These are phyloP conservation scores for Helicoverpa zea DNA, from an alignment of 1,140 invertebrate species.

Conservation along the genomic window DNA sequence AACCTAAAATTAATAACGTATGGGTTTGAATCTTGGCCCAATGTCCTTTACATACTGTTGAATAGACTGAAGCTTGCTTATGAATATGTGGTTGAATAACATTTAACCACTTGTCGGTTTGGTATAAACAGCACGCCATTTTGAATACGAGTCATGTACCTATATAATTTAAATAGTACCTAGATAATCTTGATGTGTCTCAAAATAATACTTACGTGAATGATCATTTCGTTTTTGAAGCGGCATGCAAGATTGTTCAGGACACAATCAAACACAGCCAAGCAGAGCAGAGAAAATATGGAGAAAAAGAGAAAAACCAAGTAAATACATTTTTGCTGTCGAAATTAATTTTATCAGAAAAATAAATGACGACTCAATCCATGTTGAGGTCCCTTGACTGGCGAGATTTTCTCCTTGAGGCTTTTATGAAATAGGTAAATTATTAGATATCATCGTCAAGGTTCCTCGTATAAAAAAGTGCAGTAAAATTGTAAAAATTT, in stretches of 20 bases:
- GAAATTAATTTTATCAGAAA: constrained; percentile 84
- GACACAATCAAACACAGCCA: constrained; percentile 92
- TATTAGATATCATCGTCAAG: constrained; percentile 69
- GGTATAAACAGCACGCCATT: constrained; percentile 26
- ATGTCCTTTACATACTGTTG: constrained; percentile 33
- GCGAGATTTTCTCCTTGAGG: constrained; percentile 50
- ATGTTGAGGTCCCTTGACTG: constrained; percentile 81
- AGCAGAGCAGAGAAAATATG: constrained; percentile 92
- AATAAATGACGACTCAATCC: constrained; percentile 83
- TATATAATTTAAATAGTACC: constrained; percentile 37
- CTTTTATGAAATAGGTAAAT: constrained; percentile 13
- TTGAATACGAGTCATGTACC: constrained; percentile 25
- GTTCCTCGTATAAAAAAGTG: constrained; percentile 81
- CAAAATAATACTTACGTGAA: constrained; percentile 92
- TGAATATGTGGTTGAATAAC: constrained; percentile 24
- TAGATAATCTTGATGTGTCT: constrained; percentile 80
- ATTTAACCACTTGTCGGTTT: constrained; percentile 30
- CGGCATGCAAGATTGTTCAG: constrained; percentile 91
- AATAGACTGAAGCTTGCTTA: constrained; percentile 18
- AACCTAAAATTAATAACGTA: constrained; percentile 49
- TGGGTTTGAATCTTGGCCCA: constrained; percentile 15
- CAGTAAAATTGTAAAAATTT: constrained; percentile 83
- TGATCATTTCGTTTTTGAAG: constrained; percentile 92
- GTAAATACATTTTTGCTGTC: constrained; percentile 87
- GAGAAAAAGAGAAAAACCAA: constrained; percentile 90